Evolutionary conservation across 2,113 vertebrate species (phyloP).

Genomic region (Thamnaconus septentrionalis): DNA sequence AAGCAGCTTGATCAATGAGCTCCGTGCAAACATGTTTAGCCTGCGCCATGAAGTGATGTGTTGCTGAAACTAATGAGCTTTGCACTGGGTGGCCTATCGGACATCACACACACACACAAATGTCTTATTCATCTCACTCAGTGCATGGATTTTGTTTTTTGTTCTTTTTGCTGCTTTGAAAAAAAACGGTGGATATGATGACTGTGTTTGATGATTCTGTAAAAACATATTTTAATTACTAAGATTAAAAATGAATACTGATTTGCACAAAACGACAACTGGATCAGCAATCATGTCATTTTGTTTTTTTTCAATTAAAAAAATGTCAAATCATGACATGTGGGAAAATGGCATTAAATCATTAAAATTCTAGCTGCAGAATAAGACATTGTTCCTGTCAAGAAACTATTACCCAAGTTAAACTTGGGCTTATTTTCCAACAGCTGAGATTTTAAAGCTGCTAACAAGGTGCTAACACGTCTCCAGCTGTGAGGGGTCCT

Average conservation of each 20-base stretch:
- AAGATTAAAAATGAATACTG: neutral
- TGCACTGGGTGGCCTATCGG: slow-evolving; percentile 58
- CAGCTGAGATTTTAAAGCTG: slow-evolving; percentile 39
- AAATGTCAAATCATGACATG: slow-evolving; percentile 26
- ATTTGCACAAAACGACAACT: slow-evolving; percentile 20
- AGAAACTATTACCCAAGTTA: slow-evolving; percentile 30
- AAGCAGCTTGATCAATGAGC: slow-evolving; percentile 57
- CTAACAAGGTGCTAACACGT: slow-evolving; percentile 60
- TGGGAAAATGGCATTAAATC: slow-evolving; percentile 32
- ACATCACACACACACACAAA: neutral
- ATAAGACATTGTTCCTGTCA: slow-evolving; percentile 45
- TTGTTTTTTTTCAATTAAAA: slow-evolving; percentile 21
- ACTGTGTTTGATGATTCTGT: too few relatives aligned
- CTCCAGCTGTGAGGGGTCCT: slow-evolving; percentile 62
- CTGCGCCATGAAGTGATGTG: slow-evolving; percentile 33
- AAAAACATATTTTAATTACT: too few relatives aligned
- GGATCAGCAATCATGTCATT: slow-evolving; percentile 6
- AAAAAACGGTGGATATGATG: too few relatives aligned
- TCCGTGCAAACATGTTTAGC: slow-evolving; percentile 56
- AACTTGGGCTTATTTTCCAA: slow-evolving; percentile 53
- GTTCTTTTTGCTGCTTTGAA: too few relatives aligned
- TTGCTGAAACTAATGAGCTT: slow-evolving; percentile 56
- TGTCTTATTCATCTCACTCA: too few relatives aligned
- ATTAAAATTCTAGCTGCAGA: slow-evolving; percentile 44
- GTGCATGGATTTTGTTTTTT: too few relatives aligned